phyloP scores from a whole-genome alignment of 2,888 invertebrate species.

The Hemaris fuciformis region DNA sequence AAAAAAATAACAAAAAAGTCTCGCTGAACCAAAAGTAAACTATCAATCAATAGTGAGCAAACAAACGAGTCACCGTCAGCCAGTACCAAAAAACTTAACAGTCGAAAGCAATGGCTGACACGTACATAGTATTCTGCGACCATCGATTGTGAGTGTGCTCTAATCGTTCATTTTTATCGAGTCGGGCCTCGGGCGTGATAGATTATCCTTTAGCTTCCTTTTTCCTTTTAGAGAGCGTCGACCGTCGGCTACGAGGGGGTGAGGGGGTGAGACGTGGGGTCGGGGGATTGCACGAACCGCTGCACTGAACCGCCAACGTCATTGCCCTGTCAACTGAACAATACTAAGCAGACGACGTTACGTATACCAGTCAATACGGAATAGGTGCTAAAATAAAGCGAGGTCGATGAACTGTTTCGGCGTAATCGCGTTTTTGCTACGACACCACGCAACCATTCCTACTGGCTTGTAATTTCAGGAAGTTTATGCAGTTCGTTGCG shows the following conservation, averaged over 20 bases:
- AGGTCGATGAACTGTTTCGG: slow-evolving; percentile 48
- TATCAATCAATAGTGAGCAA: background rate
- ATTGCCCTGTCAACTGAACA: slow-evolving; percentile 81
- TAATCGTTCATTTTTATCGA: slow-evolving; percentile 80
- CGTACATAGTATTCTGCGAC: slow-evolving; percentile 51
- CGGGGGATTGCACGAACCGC: slow-evolving; percentile 53
- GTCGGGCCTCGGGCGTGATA: slow-evolving; percentile 76
- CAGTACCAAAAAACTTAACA: slow-evolving; percentile 27
- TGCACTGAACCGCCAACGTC: slow-evolving; percentile 69
- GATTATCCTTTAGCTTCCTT: slow-evolving; percentile 79
- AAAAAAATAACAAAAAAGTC: background rate
- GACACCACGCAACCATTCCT: background rate
- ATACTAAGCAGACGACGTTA: slow-evolving; percentile 77
- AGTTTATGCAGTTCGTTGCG: background rate
- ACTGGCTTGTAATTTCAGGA: background rate
- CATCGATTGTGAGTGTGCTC: slow-evolving; percentile 66
- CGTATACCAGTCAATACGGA: slow-evolving; percentile 61
- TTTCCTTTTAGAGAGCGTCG: slow-evolving; percentile 79
- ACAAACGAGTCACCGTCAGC: slow-evolving; percentile 14
- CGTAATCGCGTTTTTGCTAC: background rate
- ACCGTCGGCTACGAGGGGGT: slow-evolving; percentile 70
- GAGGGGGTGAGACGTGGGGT: slow-evolving; percentile 46
- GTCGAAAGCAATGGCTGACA: slow-evolving; percentile 29
- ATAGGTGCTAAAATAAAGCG: slow-evolving; percentile 60
- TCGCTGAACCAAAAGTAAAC: background rate